Evolutionary conservation across 1,140 invertebrate species (phyloP).

Genomic region (Drosophila bocki): DNA sequence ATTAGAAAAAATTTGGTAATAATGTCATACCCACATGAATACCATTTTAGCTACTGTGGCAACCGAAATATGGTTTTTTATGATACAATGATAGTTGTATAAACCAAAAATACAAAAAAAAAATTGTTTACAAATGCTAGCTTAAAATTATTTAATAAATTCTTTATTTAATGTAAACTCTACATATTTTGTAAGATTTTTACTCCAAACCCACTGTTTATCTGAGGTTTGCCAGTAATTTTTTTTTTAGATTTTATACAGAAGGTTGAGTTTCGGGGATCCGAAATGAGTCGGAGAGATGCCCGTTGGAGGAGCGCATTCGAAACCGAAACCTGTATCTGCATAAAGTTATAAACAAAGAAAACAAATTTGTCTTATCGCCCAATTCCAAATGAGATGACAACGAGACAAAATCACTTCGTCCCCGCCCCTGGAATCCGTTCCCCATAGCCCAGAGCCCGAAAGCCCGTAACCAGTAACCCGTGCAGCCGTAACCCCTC

Average conservation of each 20-base stretch:
- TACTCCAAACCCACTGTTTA: neutral
- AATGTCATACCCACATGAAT: too few relatives aligned
- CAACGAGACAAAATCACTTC: conserved; percentile 79
- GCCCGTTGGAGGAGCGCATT: conserved; percentile 24
- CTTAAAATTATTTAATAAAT: too few relatives aligned
- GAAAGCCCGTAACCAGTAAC: neutral
- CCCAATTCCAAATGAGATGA: conserved; percentile 84
- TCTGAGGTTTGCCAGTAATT: neutral
- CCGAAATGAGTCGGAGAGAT: conserved; percentile 1
- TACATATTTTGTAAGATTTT: neutral
- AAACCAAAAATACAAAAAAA: too few relatives aligned
- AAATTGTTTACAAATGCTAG: too few relatives aligned
- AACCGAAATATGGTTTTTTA: too few relatives aligned
- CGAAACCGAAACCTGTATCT: conserved; percentile 68
- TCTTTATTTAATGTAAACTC: too few relatives aligned
- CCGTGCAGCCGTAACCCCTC: neutral
- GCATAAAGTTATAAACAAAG: conserved; percentile 83
- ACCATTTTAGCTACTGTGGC: too few relatives aligned
- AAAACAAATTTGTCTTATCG: conserved; percentile 85
- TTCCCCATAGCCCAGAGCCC: neutral
- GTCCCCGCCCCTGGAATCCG: conserved; percentile 14
- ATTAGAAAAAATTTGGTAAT: too few relatives aligned
- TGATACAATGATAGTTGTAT: too few relatives aligned
- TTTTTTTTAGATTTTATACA: conserved; percentile 37
- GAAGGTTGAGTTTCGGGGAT: neutral